Conservation (phyloP, 2,113 vertebrate species). For the Narcine bancroftii region DNA sequence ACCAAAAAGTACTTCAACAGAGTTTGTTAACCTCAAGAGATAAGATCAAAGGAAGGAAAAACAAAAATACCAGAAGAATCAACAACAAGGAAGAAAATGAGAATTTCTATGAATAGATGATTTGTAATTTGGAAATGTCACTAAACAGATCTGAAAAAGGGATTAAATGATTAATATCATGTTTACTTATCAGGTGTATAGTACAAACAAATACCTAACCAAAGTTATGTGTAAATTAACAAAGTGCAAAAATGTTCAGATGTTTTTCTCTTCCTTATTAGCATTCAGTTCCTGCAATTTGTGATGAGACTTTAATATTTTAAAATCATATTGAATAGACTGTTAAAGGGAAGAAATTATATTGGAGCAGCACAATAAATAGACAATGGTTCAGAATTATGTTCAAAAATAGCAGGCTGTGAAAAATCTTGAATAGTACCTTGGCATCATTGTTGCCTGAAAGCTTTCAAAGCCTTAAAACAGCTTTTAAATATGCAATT, state of each 20-base stretch:
- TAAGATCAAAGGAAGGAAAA: not conserved
- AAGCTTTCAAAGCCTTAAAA: constrained; percentile 9
- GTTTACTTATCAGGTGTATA: not conserved
- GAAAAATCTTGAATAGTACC: not conserved
- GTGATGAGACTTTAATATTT: not conserved
- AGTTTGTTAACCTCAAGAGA: not conserved
- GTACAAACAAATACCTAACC: not conserved
- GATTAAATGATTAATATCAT: not conserved
- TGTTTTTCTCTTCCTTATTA: not conserved
- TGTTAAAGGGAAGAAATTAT: not conserved
- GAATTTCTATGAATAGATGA: not conserved
- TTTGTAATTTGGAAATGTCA: not conserved
- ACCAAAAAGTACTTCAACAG: not conserved
- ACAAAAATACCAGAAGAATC: not conserved
- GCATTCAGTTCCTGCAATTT: not conserved
- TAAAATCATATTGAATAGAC: not conserved
- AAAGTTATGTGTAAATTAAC: not conserved
- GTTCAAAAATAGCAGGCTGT: not conserved
- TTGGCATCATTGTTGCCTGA: not conserved
- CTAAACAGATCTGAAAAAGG: not conserved
- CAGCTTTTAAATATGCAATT: not conserved
- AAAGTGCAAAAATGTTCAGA: not conserved
- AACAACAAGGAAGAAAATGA: not conserved
- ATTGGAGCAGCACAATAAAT: not conserved
- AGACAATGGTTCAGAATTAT: not conserved